A percentile compares a stretch with the other conserved stretches of the same genome.
phyloP scores from a whole-genome alignment of 2,113 vertebrate genomes.

The Eudyptes chrysolophus region DNA sequence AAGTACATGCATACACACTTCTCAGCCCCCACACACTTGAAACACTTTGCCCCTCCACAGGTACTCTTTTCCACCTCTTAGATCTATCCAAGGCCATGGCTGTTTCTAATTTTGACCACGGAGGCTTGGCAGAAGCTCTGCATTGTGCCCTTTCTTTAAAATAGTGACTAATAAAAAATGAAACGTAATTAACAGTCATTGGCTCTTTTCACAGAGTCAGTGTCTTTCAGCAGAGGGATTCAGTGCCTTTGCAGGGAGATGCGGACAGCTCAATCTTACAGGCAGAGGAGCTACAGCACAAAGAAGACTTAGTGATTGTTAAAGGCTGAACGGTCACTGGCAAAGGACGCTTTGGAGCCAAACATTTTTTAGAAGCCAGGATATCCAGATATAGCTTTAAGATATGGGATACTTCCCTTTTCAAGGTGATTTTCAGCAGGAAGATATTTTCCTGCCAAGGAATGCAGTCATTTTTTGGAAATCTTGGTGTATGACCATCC shows the following conservation, averaged over 20 bases:
- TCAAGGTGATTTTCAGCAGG: not conserved
- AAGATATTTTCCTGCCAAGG: not conserved
- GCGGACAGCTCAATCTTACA: not conserved
- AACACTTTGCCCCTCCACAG: not conserved
- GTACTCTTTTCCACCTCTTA: not conserved
- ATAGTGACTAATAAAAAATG: slow-evolving; percentile 30
- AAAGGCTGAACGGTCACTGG: not conserved
- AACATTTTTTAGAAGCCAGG: not conserved
- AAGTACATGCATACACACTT: not conserved
- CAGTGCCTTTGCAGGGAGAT: not conserved
- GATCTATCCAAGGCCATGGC: not conserved
- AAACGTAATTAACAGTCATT: not conserved
- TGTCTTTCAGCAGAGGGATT: not conserved
- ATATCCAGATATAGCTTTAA: not conserved
- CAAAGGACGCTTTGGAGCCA: not conserved
- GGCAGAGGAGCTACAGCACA: not conserved
- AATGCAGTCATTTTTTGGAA: not conserved
- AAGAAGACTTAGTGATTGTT: not conserved
- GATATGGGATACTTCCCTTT: not conserved
- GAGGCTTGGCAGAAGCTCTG: slow-evolving; percentile 14
- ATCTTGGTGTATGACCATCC: not conserved
- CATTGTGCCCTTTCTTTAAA: slow-evolving; percentile 29
- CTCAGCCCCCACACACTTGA: not conserved
- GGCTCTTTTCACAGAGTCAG: not conserved
- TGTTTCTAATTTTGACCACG: not conserved